Base-by-base conservation (phyloP, 2,888 invertebrate species). In the Antheraea assamensis region DNA sequence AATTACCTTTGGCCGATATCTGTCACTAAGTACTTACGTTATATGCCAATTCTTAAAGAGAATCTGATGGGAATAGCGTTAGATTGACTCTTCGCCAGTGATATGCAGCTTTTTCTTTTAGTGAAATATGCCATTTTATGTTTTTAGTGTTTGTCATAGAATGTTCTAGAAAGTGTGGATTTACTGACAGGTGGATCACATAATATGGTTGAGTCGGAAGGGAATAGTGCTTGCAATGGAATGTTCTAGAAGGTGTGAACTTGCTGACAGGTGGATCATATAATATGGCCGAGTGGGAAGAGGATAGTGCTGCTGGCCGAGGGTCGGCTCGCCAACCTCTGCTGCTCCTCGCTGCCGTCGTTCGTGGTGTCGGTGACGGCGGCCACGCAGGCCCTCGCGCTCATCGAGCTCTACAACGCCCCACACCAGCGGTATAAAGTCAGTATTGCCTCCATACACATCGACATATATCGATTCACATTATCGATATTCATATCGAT, bases 311-410 rank as follows among this genome's bases (percentile, higher is more conserved):
- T 99, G 27, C 94, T 99, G 76, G 99, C 99, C 1, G 99, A 99
- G 94, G 99, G 99, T 58, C 96, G 99, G 7, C 95, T 99, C 72
- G 99, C 99, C 72, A 99, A 99, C 95, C 95, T 98, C 77, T 99
- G 99, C 85, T 99, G 99, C 89, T 99, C 99, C 35, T 99, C 98
- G 89, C 96, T 99, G 86, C 99, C 99, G 13, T 99, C 99, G 35
- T 99, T 99, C 94, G 99, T 99, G 79, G 99, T 99, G 73, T 99
- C 99, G 47, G 99, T 99, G 82, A 99, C 99, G 55, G 98, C 99
- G 3, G 98, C 98, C 76, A 99, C 99, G 61, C 99, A 99, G 95
- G 99, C 99, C 17, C 94, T 99, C 77, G 99, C 99, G 35, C 95
- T 99, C 78, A 99, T 99, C 84, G 99, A 99, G 94, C 95, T 99